Evolutionary conservation across 2,113 vertebrate species (phyloP), one percentile per base, ranked within the genome.

Genomic region (Rhagologus leucostigma): DNA sequence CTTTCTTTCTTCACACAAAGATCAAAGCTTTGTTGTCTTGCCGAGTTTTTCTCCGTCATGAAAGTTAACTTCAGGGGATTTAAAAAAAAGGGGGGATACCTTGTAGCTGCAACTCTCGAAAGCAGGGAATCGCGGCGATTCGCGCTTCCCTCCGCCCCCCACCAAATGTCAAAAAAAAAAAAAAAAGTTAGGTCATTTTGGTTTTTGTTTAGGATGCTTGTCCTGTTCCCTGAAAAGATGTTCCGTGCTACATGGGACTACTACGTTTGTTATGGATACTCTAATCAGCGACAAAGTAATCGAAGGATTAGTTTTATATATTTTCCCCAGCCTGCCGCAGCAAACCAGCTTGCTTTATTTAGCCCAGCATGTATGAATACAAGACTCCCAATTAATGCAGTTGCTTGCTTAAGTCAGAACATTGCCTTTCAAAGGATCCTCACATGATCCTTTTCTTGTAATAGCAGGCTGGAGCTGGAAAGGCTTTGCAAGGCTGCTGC

Each of bases 11-110:
- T 93, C 96, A 94, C 85, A 93, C 87, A 84, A 87, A 75, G 95
- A 97, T 89, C 88, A 97, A 93, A 96, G 96, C 97, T 98, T 97
- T 98, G 97, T 97, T 97, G 94, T 97, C 97, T 97, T 96, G 93
- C 97, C 84, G 96, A 97, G 96, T 97, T 97, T 96, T 89, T 76
- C 92, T 87, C 90, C 73, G 92, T 41, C 85, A 49, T 91, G 77
- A 87, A 97, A 96, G 92, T 96, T 95, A 97, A 96, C 97, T 98
- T 97, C 77, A 94, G 96, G 93, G 32, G 74, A 91, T 84, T 47
- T 27, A 11, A 46, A 46, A 46, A 46, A 68, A 53, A 53, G 20
- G 7, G 57, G 84, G 93, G 44, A 74, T 62, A 87, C 70, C 78
- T 92, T 74, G 29, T 79, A 77, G 67, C 82, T 87, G 62, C 84